phyloP scores from a whole-genome alignment of 2,797 vertebrate genomes.

The Cuculus canorus region DNA sequence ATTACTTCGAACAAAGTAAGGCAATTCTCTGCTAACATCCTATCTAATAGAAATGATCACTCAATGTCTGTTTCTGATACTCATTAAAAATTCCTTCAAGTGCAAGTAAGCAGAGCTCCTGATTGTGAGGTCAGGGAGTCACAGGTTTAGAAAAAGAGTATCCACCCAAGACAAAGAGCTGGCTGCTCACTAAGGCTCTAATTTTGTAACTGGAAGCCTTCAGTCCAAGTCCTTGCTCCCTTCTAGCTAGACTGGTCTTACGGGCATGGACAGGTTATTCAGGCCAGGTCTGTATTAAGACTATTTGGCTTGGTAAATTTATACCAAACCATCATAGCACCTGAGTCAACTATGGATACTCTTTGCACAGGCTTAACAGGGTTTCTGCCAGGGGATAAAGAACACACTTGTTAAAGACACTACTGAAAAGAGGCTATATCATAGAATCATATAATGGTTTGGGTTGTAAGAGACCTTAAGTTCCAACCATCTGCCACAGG shows the following conservation, averaged over 20 bases:
- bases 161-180: neutral
- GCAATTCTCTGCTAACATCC: slow-evolving; percentile 42
- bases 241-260: neutral
- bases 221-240: neutral
- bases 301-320: neutral
- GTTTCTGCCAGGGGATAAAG: neutral
- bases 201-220: neutral
- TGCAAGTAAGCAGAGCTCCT: neutral
- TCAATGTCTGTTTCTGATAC: slow-evolving; percentile 16
- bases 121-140: neutral
- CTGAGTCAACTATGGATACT: neutral
- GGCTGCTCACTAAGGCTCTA: neutral
- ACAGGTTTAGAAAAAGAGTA: neutral
- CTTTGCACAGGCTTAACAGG: neutral
- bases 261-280: neutral
- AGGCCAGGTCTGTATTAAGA: neutral
- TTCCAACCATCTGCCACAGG: too few species aligned
- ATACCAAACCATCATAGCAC: neutral
- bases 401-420: neutral
- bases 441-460: too few species aligned
- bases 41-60: neutral
- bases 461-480: too few species aligned
- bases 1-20: slow-evolving; percentile 4
- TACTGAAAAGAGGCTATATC: neutral
- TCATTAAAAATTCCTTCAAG: slow-evolving; percentile 31